These are phyloP conservation scores for Boulengerochromis microlepis DNA, from an alignment of 2,113 vertebrate genomes.

Conservation along the genomic window DNA sequence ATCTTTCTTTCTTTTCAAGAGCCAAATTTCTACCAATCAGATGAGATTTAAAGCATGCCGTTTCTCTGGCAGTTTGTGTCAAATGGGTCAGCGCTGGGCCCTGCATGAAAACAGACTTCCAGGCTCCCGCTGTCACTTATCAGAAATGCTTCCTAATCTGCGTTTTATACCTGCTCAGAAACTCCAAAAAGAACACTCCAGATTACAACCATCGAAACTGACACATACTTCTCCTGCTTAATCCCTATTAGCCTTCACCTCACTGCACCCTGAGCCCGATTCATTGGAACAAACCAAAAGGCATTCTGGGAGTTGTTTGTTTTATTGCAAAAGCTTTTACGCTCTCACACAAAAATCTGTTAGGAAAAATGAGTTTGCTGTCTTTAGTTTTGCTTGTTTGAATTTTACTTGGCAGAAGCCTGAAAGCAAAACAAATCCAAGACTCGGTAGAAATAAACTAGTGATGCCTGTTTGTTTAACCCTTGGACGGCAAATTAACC, in stretches of 20 bases:
- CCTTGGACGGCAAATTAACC: slow-evolving; percentile 83
- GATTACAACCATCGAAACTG: slow-evolving; percentile 51
- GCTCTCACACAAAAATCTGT: neutral
- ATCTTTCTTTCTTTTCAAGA: neutral
- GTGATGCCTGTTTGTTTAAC: slow-evolving; percentile 82
- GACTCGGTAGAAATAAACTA: slow-evolving; percentile 16
- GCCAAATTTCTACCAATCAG: neutral
- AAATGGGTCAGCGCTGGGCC: neutral
- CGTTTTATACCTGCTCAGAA: slow-evolving; percentile 35
- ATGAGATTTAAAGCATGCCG: neutral
- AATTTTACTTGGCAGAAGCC: neutral
- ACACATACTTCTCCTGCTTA: slow-evolving; percentile 62
- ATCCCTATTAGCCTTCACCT: slow-evolving; percentile 57
- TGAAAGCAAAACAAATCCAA: neutral
- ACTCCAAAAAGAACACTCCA: slow-evolving; percentile 40
- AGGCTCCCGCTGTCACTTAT: slow-evolving; percentile 1
- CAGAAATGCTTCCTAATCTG: slow-evolving; percentile 22
- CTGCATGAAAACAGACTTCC: slow-evolving; percentile 31
- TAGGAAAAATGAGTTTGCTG: neutral
- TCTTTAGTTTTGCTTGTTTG: neutral
- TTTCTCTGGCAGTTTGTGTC: neutral
- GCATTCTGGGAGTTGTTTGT: slow-evolving; percentile 41
- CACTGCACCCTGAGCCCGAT: slow-evolving; percentile 34
- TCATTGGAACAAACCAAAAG: slow-evolving; percentile 30
- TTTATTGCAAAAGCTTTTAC: slow-evolving; percentile 12